Evolutionary conservation across 2,113 vertebrate genomes (phyloP), one percentile per base, ranked within the genome.

Genomic region (Triplophysa rosa): DNA sequence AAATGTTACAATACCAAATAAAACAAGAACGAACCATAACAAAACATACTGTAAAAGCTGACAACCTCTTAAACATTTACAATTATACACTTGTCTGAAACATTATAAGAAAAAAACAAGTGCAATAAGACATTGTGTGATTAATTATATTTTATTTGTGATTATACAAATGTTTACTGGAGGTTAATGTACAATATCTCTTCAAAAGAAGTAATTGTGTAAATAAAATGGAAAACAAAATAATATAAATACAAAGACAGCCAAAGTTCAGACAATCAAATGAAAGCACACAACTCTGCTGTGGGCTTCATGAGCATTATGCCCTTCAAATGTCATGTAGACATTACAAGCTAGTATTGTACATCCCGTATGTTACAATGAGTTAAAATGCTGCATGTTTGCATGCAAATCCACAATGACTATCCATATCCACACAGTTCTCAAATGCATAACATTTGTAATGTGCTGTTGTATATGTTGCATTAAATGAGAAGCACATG

Each of bases 141-240:
- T n/a, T 29, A 29, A 54, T 40, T 58, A 4, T 3, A 42, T 59
- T 59, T 59, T 29, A 63, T 63, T 74, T 26, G 40, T 45, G 40
- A n/a, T 26, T 16, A 74, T 13, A 47, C 58, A 74, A 74, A n/a
- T 63, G 58, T 21, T 26, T 62, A 62, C 40, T 12, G 9, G 13
- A 42, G 37, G 14, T 2, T 62, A 74, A 74, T 45, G 62, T 74
- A 74, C 58, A 74, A 21, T 29, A 63, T 8, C 16, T 16, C 9
- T 26, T 74, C 14, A 42, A 73, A 73, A 73, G n/a, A 24, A 45
- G 14, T n/a, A 47, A 42, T 47, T 62, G 19, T 16, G 2, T 59
- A 12, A 47, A 74, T n/a, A 45, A 19, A n/a, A 24, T 24, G 42
- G n/a, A n/a, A 14, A 40, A 58, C 47, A 70, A 56, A 7, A 37